These are phyloP conservation scores for Anastrepha obliqua DNA, from an alignment of 1,140 invertebrate genomes.

Conservation along the genomic window DNA sequence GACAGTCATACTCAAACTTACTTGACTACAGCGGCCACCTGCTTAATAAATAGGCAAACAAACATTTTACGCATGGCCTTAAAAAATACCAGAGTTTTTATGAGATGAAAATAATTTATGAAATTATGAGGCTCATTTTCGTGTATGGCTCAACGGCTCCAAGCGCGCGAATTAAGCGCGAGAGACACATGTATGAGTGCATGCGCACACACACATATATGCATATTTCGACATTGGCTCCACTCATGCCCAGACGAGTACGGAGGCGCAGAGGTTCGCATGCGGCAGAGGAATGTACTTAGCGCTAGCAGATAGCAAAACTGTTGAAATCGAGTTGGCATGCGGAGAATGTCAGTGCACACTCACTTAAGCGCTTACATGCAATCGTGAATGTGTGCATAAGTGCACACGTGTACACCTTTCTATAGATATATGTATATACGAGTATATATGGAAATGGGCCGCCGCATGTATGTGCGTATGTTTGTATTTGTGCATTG, in stretches of 20 bases:
- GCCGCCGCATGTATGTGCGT: background rate
- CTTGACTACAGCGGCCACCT: too few species aligned
- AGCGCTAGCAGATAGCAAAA: background rate
- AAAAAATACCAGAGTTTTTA: background rate
- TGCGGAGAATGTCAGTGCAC: background rate
- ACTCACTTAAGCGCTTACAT: background rate
- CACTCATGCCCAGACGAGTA: too few species aligned
- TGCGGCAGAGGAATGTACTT: background rate
- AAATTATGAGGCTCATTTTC: constrained; percentile 1
- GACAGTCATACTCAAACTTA: too few species aligned
- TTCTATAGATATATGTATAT: background rate
- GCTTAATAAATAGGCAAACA: too few species aligned
- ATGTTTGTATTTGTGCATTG: background rate
- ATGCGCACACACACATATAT: too few species aligned
- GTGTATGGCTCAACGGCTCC: background rate
- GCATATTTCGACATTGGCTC: too few species aligned
- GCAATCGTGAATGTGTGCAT: background rate
- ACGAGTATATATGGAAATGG: too few species aligned
- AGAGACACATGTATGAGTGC: background rate
- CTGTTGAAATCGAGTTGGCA: background rate
- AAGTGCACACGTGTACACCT: too few species aligned
- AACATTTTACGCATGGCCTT: background rate
- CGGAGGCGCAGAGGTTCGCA: background rate
- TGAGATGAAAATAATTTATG: background rate
- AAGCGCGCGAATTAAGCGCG: background rate